Evolutionary conservation across 2,888 invertebrate species (phyloP), one percentile per base, ranked within the genome.

Genomic region (Meandrusa payeni): DNA sequence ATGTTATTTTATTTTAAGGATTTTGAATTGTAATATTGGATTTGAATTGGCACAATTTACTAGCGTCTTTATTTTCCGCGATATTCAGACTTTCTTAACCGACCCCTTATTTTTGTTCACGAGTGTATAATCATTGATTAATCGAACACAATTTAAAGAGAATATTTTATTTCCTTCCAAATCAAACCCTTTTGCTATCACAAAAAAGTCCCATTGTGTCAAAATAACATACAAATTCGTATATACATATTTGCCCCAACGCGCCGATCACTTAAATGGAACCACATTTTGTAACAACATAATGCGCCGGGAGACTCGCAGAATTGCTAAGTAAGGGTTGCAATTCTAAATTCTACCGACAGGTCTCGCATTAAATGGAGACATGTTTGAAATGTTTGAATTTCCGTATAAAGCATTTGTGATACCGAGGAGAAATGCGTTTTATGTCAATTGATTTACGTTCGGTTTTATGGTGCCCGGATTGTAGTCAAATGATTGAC

Each of bases 321-420:
- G 55, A 53, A 57, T 61, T 58, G 57, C 59, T 59, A 59, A 56
- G 50, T 44, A 59, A 63, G 47, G 61, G 59, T 59, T 59, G 50
- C 59, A 67, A 62, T 61, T 65, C 57, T 50, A 61, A 66, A 73
- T 73, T 64, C 64, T 54, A 64, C 57, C 50, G 59, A 67, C 65
- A 68, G 59, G 57, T 61, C 57, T 54, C 55, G 55, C 64, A 64
- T 69, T 61, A 65, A 64, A 64, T 57, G 63, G 59, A 55, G 55
- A 57, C 57, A 59, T 59, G 59, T 63, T 71, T 69, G 66, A 69
- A 61, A 66, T 67, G 61, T 64, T 63, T 66, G 52, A 67, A 61
- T 75, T 67, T 68, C 61, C 54, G 51, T 52, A 50, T 34, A 51
- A 38, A 44, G 26, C 37, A 47, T 41, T 34, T 6, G 11, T 44